A percentile compares a stretch with the other conserved stretches of the same genome.
Conservation (phyloP, 1,140 invertebrate genomes). For the Drosophila lini region DNA sequence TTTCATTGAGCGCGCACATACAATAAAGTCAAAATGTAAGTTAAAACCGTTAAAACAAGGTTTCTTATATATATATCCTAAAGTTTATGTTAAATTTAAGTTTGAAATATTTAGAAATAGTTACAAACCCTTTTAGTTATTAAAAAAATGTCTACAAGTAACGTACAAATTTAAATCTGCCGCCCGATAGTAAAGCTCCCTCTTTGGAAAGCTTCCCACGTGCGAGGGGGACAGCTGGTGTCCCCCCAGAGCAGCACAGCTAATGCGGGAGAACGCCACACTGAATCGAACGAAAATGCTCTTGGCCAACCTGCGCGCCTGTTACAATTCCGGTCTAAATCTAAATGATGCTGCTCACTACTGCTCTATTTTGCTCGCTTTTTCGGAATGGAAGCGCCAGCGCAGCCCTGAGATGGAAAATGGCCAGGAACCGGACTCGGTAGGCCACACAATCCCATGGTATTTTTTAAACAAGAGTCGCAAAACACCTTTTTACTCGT, state of each 20-base stretch:
- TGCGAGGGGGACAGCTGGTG: conserved; percentile 28
- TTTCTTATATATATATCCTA: too few relatives aligned
- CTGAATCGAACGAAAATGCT: conserved; percentile 10
- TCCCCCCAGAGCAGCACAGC: background rate
- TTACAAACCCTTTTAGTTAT: background rate
- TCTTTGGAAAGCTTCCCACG: background rate
- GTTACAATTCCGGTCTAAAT: conserved; percentile 84
- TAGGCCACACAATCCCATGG: background rate
- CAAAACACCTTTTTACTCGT: background rate
- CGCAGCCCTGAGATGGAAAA: conserved; percentile 32
- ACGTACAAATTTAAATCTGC: background rate
- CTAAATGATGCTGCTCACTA: conserved; percentile 81
- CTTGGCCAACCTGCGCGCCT: conserved; percentile 55
- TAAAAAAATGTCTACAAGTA: background rate
- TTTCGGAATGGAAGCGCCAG: conserved; percentile 57
- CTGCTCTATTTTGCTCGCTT: conserved; percentile 78
- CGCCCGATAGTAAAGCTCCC: conserved; percentile 29
- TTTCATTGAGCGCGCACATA: background rate
- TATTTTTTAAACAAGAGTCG: background rate
- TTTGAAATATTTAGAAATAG: background rate
- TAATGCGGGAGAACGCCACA: conserved; percentile 21
- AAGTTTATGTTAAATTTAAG: background rate
- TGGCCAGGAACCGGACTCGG: conserved; percentile 30
- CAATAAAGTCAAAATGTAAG: too few relatives aligned
- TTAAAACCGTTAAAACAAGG: background rate